Evolutionary conservation across 2,797 vertebrate species (phyloP), one percentile per base, ranked within the genome.

Genomic region (Glyptemys insculpta): DNA sequence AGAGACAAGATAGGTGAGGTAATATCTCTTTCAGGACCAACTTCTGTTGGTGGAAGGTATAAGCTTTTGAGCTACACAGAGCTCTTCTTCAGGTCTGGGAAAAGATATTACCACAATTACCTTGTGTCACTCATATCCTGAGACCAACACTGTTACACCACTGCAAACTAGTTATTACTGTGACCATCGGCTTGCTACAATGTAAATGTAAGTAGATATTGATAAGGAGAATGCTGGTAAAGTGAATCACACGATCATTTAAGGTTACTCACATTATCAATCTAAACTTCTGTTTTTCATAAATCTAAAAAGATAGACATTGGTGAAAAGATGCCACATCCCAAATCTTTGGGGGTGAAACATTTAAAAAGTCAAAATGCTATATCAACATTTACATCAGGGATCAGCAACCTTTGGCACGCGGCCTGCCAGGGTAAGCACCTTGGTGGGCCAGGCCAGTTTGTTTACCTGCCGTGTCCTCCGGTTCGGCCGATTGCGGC

Each of bases 131-230:
- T 59, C 29, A 31, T 6, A 59, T 15, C 29, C 12, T 59, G 5
- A 59, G 12, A 31, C 12, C 27, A 59, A 31, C 57, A 59, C 6
- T 12, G 57, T 59, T 23, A 72, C 7, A 97, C 95, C 92, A 89
- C 89, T 96, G 94, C 95, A 93, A 95, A 94, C 89, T 1, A 41
- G 62, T 12, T 2, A 2, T 80, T 92, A 88, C 93, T 86, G 93
- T 91, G 87, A n/a, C 0, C 95, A 96, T 94, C 93, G 83, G 25
- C 25, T 0, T 31, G 92, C 47, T 1, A 1, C 47, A 89, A 91
- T 87, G 81, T 88, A 37, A 93, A 94, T 79, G 68, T 18, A 65
- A 93, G 89, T 1, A 95, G 90, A 84, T 85, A 12, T 41, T 79
- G 47, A 5, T 6, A 85, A 81, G 49, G 65, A 27, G 74, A 83